These are phyloP conservation scores for Dipodomys merriami DNA, from an alignment of 2,113 vertebrate species.

Conservation along the genomic window DNA sequence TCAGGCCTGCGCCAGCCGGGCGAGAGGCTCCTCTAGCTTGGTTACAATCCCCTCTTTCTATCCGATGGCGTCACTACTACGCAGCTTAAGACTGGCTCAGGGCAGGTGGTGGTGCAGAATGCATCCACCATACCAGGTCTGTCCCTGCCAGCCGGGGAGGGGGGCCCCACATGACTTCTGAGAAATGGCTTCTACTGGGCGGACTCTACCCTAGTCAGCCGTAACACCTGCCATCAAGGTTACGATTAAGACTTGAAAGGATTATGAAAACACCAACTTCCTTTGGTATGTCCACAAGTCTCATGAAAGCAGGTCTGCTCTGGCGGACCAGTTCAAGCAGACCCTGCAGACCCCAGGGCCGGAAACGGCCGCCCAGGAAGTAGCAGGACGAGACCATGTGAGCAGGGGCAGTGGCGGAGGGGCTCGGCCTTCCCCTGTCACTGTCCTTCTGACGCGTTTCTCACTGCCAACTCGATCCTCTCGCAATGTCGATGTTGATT, in stretches of 20 bases:
- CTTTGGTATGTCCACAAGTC: accelerated
- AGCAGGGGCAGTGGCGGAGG: accelerated
- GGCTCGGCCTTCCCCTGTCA: too few species aligned
- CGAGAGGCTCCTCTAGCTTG: not conserved
- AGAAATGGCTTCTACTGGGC: accelerated
- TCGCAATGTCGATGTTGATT: not conserved
- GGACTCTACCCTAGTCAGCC: not conserved
- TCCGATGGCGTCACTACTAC: not conserved
- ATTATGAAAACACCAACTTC: not conserved
- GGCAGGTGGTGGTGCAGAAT: too few species aligned
- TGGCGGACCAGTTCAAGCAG: accelerated
- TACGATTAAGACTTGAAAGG: not conserved
- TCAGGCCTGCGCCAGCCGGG: not conserved
- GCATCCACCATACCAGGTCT: accelerated
- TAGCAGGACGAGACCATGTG: accelerated
- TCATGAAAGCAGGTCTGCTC: accelerated
- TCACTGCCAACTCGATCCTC: not conserved
- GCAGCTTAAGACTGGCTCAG: accelerated
- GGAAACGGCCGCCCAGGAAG: accelerated
- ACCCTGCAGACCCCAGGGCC: accelerated
- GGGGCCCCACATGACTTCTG: accelerated
- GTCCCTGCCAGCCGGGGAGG: not conserved
- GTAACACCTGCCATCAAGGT: not conserved
- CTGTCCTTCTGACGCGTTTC: too few species aligned
- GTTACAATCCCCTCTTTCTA: not conserved